Evolutionary conservation across 1,140 invertebrate species (phyloP).

Genomic region (Sycophila sp.): DNA sequence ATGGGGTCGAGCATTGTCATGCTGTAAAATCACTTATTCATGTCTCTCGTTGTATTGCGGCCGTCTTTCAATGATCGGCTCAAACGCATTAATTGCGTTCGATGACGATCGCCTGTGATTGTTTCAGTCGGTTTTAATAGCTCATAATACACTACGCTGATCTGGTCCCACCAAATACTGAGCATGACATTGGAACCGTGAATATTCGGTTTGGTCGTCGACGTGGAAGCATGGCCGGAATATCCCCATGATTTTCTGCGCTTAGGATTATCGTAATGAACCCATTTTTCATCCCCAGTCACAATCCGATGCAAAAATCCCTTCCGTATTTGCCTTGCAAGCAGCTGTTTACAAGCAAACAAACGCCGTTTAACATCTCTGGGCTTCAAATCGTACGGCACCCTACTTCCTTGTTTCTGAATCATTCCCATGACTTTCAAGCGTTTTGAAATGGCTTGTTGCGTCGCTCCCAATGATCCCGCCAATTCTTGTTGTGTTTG

Average conservation of each 20-base stretch:
- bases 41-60: no score
- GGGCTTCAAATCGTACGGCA: slow-evolving; percentile 43
- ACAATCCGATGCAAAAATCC: not conserved
- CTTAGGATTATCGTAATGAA: slow-evolving; percentile 40
- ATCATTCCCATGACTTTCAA: not conserved
- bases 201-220: slow-evolving; percentile 41
- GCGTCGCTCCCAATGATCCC: no score
- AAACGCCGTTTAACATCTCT: slow-evolving; percentile 43
- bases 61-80: no score
- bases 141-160: slow-evolving; percentile 45
- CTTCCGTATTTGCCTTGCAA: no score
- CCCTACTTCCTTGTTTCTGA: no score
- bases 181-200: slow-evolving; percentile 40
- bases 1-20: slow-evolving; percentile 49
- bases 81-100: no score
- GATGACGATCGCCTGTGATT: slow-evolving; percentile 40
- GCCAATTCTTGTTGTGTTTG: slow-evolving; percentile 44
- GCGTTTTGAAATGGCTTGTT: no score
- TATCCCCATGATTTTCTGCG: slow-evolving; percentile 41
- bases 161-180: slow-evolving; percentile 45
- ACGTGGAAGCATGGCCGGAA: no score
- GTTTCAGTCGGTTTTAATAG: slow-evolving; percentile 43
- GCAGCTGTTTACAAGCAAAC: slow-evolving; percentile 25
- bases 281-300: slow-evolving; percentile 35
- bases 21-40: no score